Evolutionary conservation across 1,140 invertebrate species (phyloP), one percentile per base, ranked within the genome.

Genomic region (Trigoniulus corallinus): DNA sequence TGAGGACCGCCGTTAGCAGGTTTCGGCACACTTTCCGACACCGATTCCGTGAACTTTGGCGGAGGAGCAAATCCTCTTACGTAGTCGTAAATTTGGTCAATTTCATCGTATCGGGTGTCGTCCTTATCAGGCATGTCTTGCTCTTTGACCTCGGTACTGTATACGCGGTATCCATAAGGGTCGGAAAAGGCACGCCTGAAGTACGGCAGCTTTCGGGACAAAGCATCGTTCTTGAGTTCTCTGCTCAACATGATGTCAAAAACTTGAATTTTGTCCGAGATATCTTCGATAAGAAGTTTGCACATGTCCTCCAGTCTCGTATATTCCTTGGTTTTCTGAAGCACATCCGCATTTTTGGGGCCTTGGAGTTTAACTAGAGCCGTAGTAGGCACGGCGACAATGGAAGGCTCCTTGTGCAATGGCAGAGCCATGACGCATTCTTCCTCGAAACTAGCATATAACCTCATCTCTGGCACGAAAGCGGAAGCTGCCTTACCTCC

Each of bases 11-110:
- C 34, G 7, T n/a, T 37, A n/a, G 7, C n/a, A 7, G 12, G 41
- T 42, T 34, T 34, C 7, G 29, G 7, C 15, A 15, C 7, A 7
- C 15, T 15, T 34, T 34, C 29, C 29, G 29, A 15, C 29, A 7
- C 15, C 7, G 7, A 7, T 15, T 34, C 29, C 15, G 29, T 34
- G 15, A 34, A 34, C 63, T 87, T 88, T 0, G 87, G 86, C 26
- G 92, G 70, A 0, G 88, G 86, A 13, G 84, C 84, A 59, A 92
- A 84, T 0, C 89, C 89, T 43, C 89, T 72, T 0, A 96, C 88
- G 63, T 94, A 95, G 62, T 91, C 87, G 64, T 96, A 96, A 52
- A 96, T 89, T 67, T 93, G 87, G 71, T 96, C 89, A 56, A 94
- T 92, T 68, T 96, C 89, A 58, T 93, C 87, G 67, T 93, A 92